A percentile compares a stretch with the other conserved stretches of the same genome.
phyloP scores from a whole-genome alignment of 2,888 invertebrate genomes.

The Cephus runcator region DNA sequence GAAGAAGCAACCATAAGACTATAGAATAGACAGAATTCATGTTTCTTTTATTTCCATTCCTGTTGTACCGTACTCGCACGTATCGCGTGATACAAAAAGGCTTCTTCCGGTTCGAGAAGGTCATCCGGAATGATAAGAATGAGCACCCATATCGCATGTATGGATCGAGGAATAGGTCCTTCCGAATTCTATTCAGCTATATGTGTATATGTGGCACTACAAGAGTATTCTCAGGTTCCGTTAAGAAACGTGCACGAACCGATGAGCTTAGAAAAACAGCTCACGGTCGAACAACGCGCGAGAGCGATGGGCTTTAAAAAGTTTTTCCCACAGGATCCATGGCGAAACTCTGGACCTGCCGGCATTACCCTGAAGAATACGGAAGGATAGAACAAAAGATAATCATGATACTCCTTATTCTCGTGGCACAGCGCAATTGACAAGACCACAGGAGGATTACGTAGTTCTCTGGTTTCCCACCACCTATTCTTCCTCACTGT shows the following conservation, averaged over 20 bases:
- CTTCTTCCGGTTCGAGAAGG: not conserved
- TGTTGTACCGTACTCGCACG: not conserved
- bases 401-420: slow-evolving; percentile 51
- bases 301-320: slow-evolving; percentile 43
- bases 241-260: not conserved
- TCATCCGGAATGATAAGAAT: not conserved
- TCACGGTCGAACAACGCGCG: slow-evolving; percentile 40
- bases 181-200: not conserved
- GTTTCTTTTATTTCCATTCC: not conserved
- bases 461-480: slow-evolving; percentile 21
- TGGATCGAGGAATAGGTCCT: not conserved
- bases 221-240: not conserved
- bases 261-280: slow-evolving; percentile 38
- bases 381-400: slow-evolving; percentile 42
- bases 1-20: not conserved
- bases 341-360: slow-evolving; percentile 28
- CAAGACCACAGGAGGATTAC: slow-evolving; percentile 31
- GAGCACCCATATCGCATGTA: not conserved
- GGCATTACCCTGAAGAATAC: slow-evolving; percentile 24
- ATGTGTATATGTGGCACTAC: not conserved
- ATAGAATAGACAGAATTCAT: not conserved
- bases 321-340: slow-evolving; percentile 33
- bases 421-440: slow-evolving; percentile 13
- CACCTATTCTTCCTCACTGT: slow-evolving; percentile 17
- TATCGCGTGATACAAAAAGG: not conserved